Evolutionary conservation across 37 sponge, comb jelly and placozoan genomes (phyloP).

Genomic region (Aphrocallistes beatrix): DNA sequence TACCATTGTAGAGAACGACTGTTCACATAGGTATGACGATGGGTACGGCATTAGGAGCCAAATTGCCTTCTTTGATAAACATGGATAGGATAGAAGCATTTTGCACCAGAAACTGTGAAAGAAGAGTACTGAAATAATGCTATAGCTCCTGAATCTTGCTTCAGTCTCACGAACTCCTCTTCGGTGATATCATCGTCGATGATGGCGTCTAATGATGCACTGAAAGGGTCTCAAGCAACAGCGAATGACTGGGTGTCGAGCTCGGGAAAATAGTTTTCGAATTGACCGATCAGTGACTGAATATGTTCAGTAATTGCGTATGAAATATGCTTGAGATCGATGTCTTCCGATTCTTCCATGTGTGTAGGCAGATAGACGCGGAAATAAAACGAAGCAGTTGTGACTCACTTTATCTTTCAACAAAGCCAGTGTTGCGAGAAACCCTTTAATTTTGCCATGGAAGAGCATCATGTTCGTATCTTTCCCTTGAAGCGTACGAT

Average conservation of each 20-base stretch:
- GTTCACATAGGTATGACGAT: slow-evolving; percentile 7
- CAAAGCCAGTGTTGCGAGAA: slow-evolving; percentile 14
- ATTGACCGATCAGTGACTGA: slow-evolving; percentile 13
- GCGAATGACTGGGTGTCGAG: slow-evolving; percentile 3
- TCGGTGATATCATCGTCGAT: slow-evolving; percentile 11
- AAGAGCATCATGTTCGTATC: background rate
- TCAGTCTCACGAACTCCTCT: slow-evolving; percentile 18
- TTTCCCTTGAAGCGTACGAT: too few species aligned
- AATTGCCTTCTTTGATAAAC: background rate
- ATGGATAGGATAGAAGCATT: background rate
- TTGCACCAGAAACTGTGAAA: background rate
- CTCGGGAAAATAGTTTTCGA: background rate
- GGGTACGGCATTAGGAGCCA: slow-evolving; percentile 17
- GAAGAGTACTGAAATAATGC: background rate
- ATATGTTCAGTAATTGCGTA: background rate
- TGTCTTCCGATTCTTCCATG: background rate
- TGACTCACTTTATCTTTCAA: slow-evolving; percentile 16
- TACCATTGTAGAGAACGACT: slow-evolving; percentile 19
- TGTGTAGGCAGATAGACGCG: background rate
- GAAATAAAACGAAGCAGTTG: background rate
- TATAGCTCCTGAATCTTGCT: background rate
- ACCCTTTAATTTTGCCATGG: background rate
- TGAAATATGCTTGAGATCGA: background rate
- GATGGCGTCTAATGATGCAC: slow-evolving; percentile 6
- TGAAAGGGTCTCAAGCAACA: slow-evolving; percentile 1